Base-by-base conservation (phyloP, 2,113 vertebrate species). In the Sebastes fasciatus region DNA sequence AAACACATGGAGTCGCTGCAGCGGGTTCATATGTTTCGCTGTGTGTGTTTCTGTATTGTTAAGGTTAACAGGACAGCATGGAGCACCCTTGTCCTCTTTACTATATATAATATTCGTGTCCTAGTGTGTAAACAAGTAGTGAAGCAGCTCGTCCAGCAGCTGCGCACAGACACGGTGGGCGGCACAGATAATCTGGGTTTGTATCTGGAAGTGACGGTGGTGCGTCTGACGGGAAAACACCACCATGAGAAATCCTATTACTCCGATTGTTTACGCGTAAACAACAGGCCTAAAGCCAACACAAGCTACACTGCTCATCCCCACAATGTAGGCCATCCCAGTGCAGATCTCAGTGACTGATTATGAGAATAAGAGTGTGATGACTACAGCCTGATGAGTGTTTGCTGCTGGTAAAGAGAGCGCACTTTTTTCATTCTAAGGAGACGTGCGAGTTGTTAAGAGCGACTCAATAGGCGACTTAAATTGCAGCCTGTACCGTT, bases 151-250 rank as follows among this genome's bases (percentile, higher is more conserved):
- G 13, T 21, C 48, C 51, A 4, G 51, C 19, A 8, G 79, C 10
- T 66, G 77, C 75, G 54, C 66, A 66, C 43, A 19, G 54, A 17
- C 63, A 71, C 42, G 79, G 81, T 88, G 87, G 88, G 84, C 61
- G 80, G 76, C 77, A 69, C 55, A 49, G 23, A 67, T 71, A 57
- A 61, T 84, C 76, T 65, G 3, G 74, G 19, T 66, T 34, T 84
- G 46, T 74, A 48, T 78, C 73, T 84, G 60, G 82, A 82, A 75
- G 70, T 82, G 77, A 88, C 70, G 86, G 60, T 34, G 77, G 5
- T 13, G 16, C n/a, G 58, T 65, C 19, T 78, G 65, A 84, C 80
- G 65, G 52, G 62, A 67, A 73, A 16, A 77, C 66, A 34, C 17
- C 77, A 45, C 73, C 75, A 7, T 19, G 46, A 65, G 45, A 80